Percentiles rank a stretch among this genome's conserved stretches.
phyloP scores from a whole-genome alignment of 2,888 invertebrate genomes.

The Halictus ligatus region DNA sequence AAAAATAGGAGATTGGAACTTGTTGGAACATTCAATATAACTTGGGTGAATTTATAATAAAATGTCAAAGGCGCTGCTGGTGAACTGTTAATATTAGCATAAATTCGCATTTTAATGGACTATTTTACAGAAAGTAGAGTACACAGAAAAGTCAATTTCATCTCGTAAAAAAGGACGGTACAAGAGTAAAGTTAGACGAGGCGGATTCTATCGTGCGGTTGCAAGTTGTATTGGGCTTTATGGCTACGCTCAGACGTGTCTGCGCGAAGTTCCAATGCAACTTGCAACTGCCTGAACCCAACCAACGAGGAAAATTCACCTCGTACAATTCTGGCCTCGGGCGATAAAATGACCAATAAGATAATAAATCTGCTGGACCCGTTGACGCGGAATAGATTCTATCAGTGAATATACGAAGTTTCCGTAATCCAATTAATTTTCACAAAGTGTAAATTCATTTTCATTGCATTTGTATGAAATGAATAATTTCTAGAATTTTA shows the following conservation, averaged over 20 bases:
- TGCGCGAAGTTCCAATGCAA: not conserved
- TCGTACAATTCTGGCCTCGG: not conserved
- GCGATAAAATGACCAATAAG: slow-evolving; percentile 1
- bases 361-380: not conserved
- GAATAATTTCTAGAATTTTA: not conserved
- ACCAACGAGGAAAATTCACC: not conserved
- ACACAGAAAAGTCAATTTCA: not conserved
- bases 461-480: not conserved
- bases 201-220: not conserved
- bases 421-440: not conserved
- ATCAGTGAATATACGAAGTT: not conserved
- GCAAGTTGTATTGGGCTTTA: not conserved
- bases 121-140: not conserved
- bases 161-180: not conserved
- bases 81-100: not conserved
- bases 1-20: not conserved
- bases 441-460: not conserved
- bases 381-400: not conserved
- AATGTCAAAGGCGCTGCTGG: not conserved
- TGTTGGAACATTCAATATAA: not conserved
- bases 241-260: not conserved
- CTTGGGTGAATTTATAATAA: not conserved
- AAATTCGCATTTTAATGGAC: not conserved
- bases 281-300: not conserved
- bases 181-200: not conserved